Base-by-base conservation (phyloP, 2,888 invertebrate genomes). In the Dorcus parallelipipedus region DNA sequence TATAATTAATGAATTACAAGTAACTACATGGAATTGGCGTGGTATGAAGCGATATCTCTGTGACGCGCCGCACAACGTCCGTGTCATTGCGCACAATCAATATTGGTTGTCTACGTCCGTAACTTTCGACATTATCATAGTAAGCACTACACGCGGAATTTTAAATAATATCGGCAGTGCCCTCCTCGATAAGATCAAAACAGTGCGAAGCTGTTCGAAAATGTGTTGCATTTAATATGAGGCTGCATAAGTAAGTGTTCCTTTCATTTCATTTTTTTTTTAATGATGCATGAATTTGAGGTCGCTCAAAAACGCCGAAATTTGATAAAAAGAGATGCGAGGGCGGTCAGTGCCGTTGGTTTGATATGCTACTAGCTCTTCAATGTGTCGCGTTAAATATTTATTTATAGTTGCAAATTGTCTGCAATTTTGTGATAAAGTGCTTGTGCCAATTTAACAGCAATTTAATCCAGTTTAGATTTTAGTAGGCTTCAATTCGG, bases 31-130 rank as follows among this genome's bases (percentile, higher is more conserved):
- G 26, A 33, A 33, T 3, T 33, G 26, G 26, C 26, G 26, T 33
- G 26, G 26, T 6, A 33, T 6, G 6, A 4, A 33, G 26, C 3
- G 26, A 33, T 33, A 33, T 33, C 26, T 33, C 26, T 33, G 26
- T 33, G 26, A 33, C 26, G 26, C 10, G 45, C n/a, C 8, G 38
- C 14, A 38, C 38, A 53, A 9, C 57, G 62, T 53, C 67, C 65
- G 63, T 64, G 58, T 64, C 60, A 62, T 67, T 67, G 73, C 73
- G 72, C 73, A 73, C 62, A 74, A 75, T 75, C 75, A 71, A 75
- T 75, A 74, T 67, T 63, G 66, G 65, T 67, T 67, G 65, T 67
- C 69, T 67, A 63, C 66, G 63, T 65, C 63, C 62, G 55, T 58
- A 33, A 33, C 26, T 33, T 33, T 33, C 26, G 26, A 33, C 26